Percentiles rank a stretch among this genome's conserved stretches.
Evolutionary conservation across 1,140 invertebrate genomes (phyloP).

Genomic region (Papilio xuthus): DNA sequence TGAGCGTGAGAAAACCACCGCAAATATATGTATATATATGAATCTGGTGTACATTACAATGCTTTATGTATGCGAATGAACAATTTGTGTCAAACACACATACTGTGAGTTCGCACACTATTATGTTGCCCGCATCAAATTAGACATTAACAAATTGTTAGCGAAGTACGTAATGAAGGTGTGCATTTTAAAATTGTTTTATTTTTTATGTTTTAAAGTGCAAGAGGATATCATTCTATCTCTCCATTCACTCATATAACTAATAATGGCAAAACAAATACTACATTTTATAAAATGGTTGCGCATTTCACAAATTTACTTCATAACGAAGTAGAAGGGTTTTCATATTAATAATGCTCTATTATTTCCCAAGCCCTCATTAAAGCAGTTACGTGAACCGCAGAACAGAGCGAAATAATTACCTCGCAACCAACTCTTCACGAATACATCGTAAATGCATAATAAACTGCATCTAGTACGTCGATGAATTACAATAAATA

Average conservation of each 20-base stretch:
- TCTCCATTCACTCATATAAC: not conserved
- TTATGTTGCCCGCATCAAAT: conserved; percentile 63
- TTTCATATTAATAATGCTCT: conserved; percentile 72
- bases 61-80: not conserved
- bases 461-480: conserved; percentile 70
- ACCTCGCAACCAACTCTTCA: conserved; percentile 65
- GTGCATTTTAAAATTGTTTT: conserved; percentile 59
- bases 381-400: conserved; percentile 71
- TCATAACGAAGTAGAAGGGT: conserved; percentile 63
- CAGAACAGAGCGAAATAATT: conserved; percentile 77
- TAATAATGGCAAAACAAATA: not conserved
- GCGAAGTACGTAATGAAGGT: conserved; percentile 71
- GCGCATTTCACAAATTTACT: conserved; percentile 38
- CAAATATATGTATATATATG: conserved; percentile 63
- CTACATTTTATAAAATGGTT: not conserved
- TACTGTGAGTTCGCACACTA: conserved; percentile 52
- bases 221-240: not conserved
- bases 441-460: conserved; percentile 71
- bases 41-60: conserved; percentile 34
- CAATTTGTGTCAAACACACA: conserved; percentile 29
- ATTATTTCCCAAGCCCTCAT: conserved; percentile 71
- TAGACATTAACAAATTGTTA: conserved; percentile 67
- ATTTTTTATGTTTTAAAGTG: not conserved
- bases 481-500: conserved; percentile 71
- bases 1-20: conserved; percentile 77